Conservation (phyloP, 2,113 vertebrate genomes). For the Gavia stellata region DNA sequence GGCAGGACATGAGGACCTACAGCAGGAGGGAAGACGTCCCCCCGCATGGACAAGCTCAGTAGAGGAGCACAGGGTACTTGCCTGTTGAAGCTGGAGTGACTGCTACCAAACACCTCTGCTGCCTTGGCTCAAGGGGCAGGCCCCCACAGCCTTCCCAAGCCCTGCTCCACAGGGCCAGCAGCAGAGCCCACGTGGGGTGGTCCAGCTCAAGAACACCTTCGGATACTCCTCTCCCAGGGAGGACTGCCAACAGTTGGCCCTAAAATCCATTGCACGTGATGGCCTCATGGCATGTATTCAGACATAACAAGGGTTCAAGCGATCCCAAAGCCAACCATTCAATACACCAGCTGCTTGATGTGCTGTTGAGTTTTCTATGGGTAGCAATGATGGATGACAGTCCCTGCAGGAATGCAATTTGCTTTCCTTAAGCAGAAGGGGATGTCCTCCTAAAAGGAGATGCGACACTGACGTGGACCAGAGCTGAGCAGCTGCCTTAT, state of each 20-base stretch:
- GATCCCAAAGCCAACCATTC: not conserved
- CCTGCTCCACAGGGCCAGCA: not conserved
- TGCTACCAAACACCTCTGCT: not conserved
- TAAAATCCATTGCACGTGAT: not conserved
- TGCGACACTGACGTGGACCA: not conserved
- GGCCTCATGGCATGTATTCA: not conserved
- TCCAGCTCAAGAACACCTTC: not conserved
- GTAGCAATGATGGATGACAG: not conserved
- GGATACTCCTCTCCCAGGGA: not conserved
- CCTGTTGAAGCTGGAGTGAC: not conserved
- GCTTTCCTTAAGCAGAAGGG: not conserved
- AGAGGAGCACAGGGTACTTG: not conserved
- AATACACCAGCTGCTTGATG: not conserved
- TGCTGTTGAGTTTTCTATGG: not conserved
- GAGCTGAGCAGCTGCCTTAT: not conserved
- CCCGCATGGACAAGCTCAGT: not conserved
- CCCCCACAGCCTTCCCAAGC: not conserved
- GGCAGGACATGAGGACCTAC: not conserved
- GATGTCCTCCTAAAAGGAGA: not conserved
- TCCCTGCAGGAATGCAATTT: not conserved
- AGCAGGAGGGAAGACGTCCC: not conserved
- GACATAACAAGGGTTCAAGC: not conserved
- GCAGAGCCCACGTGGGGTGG: fast-evolving
- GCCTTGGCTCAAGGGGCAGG: not conserved
- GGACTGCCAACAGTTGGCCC: not conserved